Evolutionary conservation across 2,797 vertebrate species (phyloP).

Genomic region (Tamandua tetradactyla): DNA sequence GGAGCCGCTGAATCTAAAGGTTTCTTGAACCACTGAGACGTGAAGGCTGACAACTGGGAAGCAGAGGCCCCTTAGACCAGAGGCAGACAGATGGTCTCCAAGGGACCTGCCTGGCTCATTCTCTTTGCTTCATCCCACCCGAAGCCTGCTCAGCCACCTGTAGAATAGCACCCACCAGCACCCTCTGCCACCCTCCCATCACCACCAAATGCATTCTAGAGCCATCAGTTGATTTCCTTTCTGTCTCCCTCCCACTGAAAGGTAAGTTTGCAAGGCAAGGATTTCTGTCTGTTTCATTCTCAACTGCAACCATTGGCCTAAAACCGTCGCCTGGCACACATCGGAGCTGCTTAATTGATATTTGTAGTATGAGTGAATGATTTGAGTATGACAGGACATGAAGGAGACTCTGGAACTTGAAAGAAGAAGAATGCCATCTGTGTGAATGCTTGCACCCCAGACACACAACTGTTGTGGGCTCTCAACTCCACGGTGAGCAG

Average conservation of each 20-base stretch:
- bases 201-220: neutral
- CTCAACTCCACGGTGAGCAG: neutral
- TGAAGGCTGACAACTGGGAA: neutral
- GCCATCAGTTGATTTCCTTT: neutral
- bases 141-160: neutral
- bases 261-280: neutral
- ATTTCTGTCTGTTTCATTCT: neutral
- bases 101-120: neutral
- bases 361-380: neutral
- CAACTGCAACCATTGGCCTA: neutral
- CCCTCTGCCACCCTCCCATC: neutral
- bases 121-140: neutral
- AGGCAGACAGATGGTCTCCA: neutral
- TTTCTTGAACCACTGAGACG: neutral
- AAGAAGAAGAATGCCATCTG: neutral
- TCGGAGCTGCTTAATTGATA: neutral
- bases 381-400: neutral
- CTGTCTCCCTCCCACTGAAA: neutral
- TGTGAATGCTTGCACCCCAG: neutral
- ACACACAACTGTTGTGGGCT: fast-evolving
- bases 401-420: neutral
- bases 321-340: neutral
- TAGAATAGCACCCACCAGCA: neutral
- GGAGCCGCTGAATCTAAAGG: neutral
- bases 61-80: neutral